Conservation (phyloP, 2,113 vertebrate species). For the Brachyhypopomus gauderio region DNA sequence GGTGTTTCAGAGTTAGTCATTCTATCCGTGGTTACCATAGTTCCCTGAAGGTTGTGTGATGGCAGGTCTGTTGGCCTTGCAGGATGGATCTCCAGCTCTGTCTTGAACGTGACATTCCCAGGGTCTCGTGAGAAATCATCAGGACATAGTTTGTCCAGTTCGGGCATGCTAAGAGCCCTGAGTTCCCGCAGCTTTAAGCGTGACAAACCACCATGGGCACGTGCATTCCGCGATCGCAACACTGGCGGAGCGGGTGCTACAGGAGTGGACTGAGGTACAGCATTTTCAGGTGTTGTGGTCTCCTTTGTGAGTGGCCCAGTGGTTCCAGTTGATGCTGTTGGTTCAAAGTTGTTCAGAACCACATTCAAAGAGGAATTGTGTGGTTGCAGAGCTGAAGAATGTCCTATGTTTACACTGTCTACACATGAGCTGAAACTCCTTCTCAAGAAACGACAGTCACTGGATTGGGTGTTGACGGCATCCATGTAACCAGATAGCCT, state of each 20-base stretch:
- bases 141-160: constrained; percentile 85
- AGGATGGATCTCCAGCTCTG: constrained; percentile 73
- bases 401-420: constrained; percentile 61
- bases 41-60: constrained; percentile 25
- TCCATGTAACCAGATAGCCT: constrained; percentile 76
- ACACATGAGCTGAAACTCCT: constrained; percentile 82
- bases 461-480: constrained; percentile 47
- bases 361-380: constrained; percentile 60
- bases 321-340: constrained; percentile 27
- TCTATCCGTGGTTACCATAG: constrained; percentile 43
- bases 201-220: constrained; percentile 63
- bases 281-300: not conserved
- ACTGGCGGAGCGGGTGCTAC: constrained; percentile 57
- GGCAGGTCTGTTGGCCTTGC: not conserved
- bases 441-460: constrained; percentile 65
- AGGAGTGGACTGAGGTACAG: constrained; percentile 12
- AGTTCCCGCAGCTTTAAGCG: constrained; percentile 83
- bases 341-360: constrained; percentile 47
- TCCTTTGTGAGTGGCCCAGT: constrained; percentile 37
- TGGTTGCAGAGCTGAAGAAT: constrained; percentile 48
- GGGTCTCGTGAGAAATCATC: constrained; percentile 70
- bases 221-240: constrained; percentile 66
- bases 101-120: constrained; percentile 63
- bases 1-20: constrained; percentile 39
- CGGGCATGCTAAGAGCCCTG: constrained; percentile 90